A percentile compares a stretch with the other conserved stretches of the same genome.
Evolutionary conservation across 2,113 vertebrate species (phyloP).

Genomic region (Lepus europaeus): DNA sequence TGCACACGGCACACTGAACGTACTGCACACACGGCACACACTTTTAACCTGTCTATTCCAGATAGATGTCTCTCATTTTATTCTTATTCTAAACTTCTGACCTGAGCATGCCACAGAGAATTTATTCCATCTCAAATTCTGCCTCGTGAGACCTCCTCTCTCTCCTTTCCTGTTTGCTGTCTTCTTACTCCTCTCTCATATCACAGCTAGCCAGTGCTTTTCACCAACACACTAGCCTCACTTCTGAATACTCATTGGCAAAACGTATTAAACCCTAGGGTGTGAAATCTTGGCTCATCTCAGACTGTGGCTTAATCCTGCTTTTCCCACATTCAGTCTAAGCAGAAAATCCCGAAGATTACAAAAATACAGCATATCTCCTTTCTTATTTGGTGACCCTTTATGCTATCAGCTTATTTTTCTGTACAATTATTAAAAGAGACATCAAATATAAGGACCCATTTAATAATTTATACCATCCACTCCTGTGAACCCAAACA

Average conservation of each 20-base stretch:
- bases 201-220: neutral
- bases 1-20: too few relatives aligned
- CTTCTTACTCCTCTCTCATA: neutral
- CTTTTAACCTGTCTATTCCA: neutral
- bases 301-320: neutral
- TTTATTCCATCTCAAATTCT: neutral
- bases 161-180: neutral
- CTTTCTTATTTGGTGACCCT: neutral
- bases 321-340: neutral
- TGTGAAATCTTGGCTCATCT: neutral
- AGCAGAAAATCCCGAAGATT: neutral
- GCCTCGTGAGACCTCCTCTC: neutral
- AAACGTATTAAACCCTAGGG: neutral
- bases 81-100: slow-evolving; percentile 1
- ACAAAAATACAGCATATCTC: neutral
- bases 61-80: neutral
- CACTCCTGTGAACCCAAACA: slow-evolving; percentile 19
- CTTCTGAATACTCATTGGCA: neutral
- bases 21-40: too few relatives aligned
- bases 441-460: neutral
- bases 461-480: neutral
- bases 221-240: neutral
- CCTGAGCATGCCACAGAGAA: neutral
- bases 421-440: neutral
- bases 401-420: slow-evolving; percentile 55